Evolutionary conservation across 2,888 invertebrate species (phyloP), one percentile per base, ranked within the genome.

Genomic region (Sinotaia quadrata): DNA sequence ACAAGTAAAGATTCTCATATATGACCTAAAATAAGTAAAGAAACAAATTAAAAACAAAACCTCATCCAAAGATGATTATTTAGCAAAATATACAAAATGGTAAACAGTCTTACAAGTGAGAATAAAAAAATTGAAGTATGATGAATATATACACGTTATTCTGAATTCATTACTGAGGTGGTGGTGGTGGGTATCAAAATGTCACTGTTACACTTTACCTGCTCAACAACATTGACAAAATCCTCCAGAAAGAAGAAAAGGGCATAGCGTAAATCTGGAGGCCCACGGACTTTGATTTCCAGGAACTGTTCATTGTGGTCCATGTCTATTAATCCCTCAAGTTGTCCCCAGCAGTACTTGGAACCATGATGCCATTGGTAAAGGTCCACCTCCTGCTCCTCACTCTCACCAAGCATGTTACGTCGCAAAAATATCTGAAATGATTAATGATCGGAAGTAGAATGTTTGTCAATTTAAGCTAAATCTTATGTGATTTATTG

Each of bases 281-380:
- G 92, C 56, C 93, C 93, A 2, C 93, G 89, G 27, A 93, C 91
- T 89, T 92, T 92, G 52, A 93, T 89, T 86, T 93, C 93, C 49
- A 93, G 89, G 74, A 88, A 91, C 67, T 85, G 84, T 58, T 85
- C 83, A 49, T 81, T 76, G 49, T 81, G 73, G 68, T 91, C 91
- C 75, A 92, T 88, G 4, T 91, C 92, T 21, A 94, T 89, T 62
- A 94, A 89, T 63, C 92, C 92, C 85, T 94, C 93, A 71, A 93
- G 89, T 49, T 91, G 90, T 0, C 92, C 92, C 58, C 92, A 91
- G 83, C 92, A 92, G 77, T 93, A 89, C 85, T 93, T 93, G 44
- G 92, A 92, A 49, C 93, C 93, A 77, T 91, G 90, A 86, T 91
- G 91, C 93, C 93, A 93, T 84, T 94, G 93, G 78, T 92, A 92